Evolutionary conservation across 2,888 invertebrate species (phyloP).

Genomic region (Philhelius pedissequus): DNA sequence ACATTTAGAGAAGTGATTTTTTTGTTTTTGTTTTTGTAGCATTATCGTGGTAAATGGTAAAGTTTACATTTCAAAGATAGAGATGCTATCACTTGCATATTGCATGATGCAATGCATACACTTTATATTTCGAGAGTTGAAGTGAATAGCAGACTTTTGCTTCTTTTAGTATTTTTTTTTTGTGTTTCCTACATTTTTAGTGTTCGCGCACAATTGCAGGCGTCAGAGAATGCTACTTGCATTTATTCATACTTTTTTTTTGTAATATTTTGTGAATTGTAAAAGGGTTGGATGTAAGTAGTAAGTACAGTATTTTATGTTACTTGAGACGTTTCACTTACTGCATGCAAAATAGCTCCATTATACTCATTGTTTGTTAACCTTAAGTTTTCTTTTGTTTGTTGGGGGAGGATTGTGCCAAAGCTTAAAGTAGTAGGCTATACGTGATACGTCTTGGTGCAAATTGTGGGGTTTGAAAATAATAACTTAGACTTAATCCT

Average conservation of each 20-base stretch:
- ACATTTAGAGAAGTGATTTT: neutral
- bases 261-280: neutral
- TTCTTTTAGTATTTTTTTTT: neutral
- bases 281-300: neutral
- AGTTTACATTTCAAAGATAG: slow-evolving; percentile 14
- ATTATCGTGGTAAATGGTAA: neutral
- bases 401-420: neutral
- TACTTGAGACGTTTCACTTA: slow-evolving; percentile 10
- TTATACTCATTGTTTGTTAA: slow-evolving; percentile 16
- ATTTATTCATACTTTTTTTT: neutral
- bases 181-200: neutral
- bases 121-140: neutral
- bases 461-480: neutral
- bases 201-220: neutral
- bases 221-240: neutral
- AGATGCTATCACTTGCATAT: slow-evolving; percentile 23
- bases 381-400: neutral
- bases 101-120: slow-evolving; percentile 3
- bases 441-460: neutral
- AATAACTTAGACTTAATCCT: neutral
- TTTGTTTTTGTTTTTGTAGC: neutral
- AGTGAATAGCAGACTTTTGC: neutral
- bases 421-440: neutral
- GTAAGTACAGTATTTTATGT: neutral
- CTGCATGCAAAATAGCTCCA: neutral